A percentile compares a stretch with the other conserved stretches of the same genome.
These are phyloP conservation scores for Pachyseris speciosa DNA, from an alignment of 64 coral and sea anemone genomes.

Conservation along the genomic window DNA sequence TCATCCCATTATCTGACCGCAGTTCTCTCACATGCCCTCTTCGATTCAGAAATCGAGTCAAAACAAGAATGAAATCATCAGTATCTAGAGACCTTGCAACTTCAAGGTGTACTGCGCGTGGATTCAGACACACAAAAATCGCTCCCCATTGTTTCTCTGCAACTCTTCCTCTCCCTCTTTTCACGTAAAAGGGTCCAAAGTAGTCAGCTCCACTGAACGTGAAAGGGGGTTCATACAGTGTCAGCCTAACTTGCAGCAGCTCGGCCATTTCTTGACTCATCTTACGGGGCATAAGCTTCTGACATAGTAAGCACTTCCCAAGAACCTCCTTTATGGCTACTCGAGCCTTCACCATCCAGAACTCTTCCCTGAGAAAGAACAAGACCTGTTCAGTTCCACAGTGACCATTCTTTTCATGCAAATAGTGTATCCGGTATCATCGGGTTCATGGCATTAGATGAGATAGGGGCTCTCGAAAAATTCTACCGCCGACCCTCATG, in stretches of 20 bases:
- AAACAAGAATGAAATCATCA: conserved; percentile 41
- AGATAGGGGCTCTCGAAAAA: conserved; percentile 33
- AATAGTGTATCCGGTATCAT: conserved; percentile 70
- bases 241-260: conserved; percentile 31
- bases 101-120: conserved; percentile 44
- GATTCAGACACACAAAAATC: conserved; percentile 63
- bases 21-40: conserved; percentile 40
- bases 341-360: conserved; percentile 60
- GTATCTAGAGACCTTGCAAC: conserved; percentile 55
- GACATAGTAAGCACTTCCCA: conserved; percentile 31
- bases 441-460: conserved; percentile 57
- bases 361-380: conserved; percentile 42
- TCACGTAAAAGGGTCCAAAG: conserved; percentile 62
- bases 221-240: conserved; percentile 38
- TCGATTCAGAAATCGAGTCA: conserved; percentile 31
- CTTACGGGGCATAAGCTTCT: background rate
- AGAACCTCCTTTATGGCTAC: conserved; percentile 38
- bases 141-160: conserved; percentile 56
- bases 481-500: conserved; percentile 52
- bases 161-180: conserved; percentile 61
- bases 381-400: conserved; percentile 70
- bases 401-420: conserved; percentile 71
- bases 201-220: conserved; percentile 42
- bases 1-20: conserved; percentile 16
- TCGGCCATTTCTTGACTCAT: conserved; percentile 58